Evolutionary conservation across 2,888 invertebrate species (phyloP).

Genomic region (Meiosimyza platycephala): DNA sequence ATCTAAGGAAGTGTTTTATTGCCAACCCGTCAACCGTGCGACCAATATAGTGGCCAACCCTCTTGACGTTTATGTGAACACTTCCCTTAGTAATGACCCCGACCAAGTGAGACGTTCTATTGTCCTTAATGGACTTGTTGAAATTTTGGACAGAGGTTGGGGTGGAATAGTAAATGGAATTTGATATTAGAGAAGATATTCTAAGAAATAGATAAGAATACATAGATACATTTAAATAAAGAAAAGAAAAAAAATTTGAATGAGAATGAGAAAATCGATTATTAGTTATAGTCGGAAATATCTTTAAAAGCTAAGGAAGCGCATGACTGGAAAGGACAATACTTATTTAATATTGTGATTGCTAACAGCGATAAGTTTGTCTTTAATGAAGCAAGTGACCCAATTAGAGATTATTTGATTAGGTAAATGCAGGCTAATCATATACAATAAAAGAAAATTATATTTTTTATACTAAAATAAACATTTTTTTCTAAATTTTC

Average conservation of each 20-base stretch:
- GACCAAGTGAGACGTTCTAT: no score
- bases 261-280: slow-evolving; percentile 2
- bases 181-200: neutral
- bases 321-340: neutral
- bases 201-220: neutral
- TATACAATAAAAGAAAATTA: no score
- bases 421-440: neutral
- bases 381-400: slow-evolving; percentile 3
- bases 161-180: neutral
- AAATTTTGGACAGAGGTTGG: neutral
- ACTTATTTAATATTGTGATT: slow-evolving; percentile 1
- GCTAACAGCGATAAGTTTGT: neutral
- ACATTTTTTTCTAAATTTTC: no score
- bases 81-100: no score
- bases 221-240: no score
- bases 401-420: slow-evolving; percentile 7
- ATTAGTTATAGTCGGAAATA: neutral
- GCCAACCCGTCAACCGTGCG: no score
- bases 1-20: no score
- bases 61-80: no score
- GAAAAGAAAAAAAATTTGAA: neutral
- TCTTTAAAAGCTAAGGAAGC: no score
- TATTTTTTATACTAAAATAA: no score
- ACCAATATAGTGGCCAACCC: no score
- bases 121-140: neutral